A percentile compares a stretch with the other conserved stretches of the same genome.
Conservation (phyloP, 1,140 invertebrate species). For the Drosophila quadrilineata region DNA sequence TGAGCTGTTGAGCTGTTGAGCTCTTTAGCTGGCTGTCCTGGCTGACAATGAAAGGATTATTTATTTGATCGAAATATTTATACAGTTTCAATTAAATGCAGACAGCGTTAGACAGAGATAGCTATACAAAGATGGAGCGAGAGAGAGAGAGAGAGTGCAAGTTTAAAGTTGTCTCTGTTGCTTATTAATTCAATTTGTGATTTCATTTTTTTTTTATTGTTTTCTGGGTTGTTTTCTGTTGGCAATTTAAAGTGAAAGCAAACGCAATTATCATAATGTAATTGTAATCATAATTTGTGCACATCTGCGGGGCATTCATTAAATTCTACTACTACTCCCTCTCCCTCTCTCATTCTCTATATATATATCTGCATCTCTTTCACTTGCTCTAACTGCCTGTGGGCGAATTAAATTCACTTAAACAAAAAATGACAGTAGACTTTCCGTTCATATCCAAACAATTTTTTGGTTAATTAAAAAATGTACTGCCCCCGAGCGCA, state of each 20-base stretch:
- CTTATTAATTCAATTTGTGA: background rate
- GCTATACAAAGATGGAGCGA: too few relatives aligned
- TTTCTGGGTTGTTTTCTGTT: too few relatives aligned
- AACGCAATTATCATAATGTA: constrained; percentile 56
- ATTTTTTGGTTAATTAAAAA: constrained; percentile 70
- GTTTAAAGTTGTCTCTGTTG: too few relatives aligned
- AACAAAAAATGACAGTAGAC: constrained; percentile 31
- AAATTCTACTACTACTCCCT: constrained; percentile 31
- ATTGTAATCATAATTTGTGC: constrained; percentile 47
- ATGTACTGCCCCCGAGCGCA: constrained; percentile 21
- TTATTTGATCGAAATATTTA: background rate
- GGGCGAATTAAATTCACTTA: constrained; percentile 73
- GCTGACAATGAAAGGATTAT: background rate
- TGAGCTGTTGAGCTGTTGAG: background rate
- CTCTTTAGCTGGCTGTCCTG: too few relatives aligned
- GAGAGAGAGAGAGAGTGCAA: too few relatives aligned
- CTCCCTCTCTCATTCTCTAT: background rate
- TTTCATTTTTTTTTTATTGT: too few relatives aligned
- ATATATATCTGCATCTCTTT: too few relatives aligned
- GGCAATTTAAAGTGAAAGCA: background rate
- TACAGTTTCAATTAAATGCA: background rate
- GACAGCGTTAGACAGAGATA: too few relatives aligned
- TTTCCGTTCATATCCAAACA: constrained; percentile 33
- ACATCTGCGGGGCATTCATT: constrained; percentile 50
- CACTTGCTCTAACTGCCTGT: constrained; percentile 18